These are phyloP conservation scores for Seriola quinqueradiata DNA, from an alignment of 2,113 vertebrate genomes.

Conservation along the genomic window DNA sequence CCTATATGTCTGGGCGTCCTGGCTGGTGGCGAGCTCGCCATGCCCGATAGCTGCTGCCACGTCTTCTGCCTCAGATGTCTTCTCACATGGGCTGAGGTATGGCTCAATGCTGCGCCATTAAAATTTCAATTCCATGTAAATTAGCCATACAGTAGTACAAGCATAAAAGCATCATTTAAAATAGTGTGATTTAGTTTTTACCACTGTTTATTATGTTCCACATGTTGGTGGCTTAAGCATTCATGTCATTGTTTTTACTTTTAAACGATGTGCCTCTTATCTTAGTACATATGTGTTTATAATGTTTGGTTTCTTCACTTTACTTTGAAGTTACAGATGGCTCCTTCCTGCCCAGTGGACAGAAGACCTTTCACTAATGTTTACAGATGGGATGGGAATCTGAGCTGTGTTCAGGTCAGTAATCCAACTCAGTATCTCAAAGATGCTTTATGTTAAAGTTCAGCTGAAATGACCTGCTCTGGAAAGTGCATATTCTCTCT, in stretches of 20 bases:
- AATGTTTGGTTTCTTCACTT: conserved; percentile 9
- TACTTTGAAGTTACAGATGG: conserved; percentile 84
- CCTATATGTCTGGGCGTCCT: conserved; percentile 94
- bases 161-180: not conserved
- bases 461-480: not conserved
- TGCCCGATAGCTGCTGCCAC: conserved; percentile 94
- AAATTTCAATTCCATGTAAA: not conserved
- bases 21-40: conserved; percentile 87
- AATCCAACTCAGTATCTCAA: not conserved
- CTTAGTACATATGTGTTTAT: not conserved
- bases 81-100: conserved; percentile 97
- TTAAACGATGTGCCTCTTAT: not conserved
- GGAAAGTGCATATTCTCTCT: not conserved
- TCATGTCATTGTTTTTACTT: not conserved
- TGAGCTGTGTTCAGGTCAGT: conserved; percentile 80
- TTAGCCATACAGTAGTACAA: too few relatives aligned
- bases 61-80: conserved; percentile 95
- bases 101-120: not conserved
- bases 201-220: not conserved
- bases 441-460: not conserved
- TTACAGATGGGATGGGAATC: conserved; percentile 84
- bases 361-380: conserved; percentile 91
- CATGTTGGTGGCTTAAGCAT: too few relatives aligned
- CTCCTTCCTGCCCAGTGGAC: conserved; percentile 94
- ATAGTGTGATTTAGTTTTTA: not conserved